Evolutionary conservation across 2,797 vertebrate genomes (phyloP).

Genomic region (Poeciliopsis infans): DNA sequence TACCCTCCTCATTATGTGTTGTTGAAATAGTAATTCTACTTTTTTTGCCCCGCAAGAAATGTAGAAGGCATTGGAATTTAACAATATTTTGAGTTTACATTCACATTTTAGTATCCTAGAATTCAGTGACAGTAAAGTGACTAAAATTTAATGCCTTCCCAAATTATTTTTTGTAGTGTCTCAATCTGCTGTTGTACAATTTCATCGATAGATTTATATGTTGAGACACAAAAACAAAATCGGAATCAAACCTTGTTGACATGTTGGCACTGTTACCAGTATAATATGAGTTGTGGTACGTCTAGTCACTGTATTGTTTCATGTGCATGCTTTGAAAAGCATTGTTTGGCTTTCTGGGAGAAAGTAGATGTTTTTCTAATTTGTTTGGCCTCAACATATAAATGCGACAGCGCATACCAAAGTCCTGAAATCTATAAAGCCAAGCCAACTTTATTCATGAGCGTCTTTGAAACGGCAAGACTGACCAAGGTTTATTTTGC

Average conservation of each 20-base stretch:
- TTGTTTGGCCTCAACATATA: not conserved
- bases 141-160: not conserved
- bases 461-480: too few relatives aligned
- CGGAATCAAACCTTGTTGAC: slow-evolving; percentile 47
- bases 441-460: too few relatives aligned
- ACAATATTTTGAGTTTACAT: not conserved
- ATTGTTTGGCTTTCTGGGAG: slow-evolving; percentile 17
- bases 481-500: slow-evolving; percentile 28
- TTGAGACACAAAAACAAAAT: slow-evolving; percentile 33
- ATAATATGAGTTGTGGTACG: slow-evolving; percentile 54
- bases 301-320: slow-evolving; percentile 25
- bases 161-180: not conserved
- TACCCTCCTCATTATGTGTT: too few relatives aligned
- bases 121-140: not conserved
- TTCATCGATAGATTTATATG: slow-evolving; percentile 10
- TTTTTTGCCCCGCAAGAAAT: too few relatives aligned
- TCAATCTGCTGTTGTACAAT: not conserved
- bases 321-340: slow-evolving; percentile 6
- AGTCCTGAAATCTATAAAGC: not conserved
- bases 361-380: not conserved
- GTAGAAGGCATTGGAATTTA: not conserved
- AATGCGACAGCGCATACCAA: not conserved
- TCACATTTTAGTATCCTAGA: not conserved
- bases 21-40: too few relatives aligned
- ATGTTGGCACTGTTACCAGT: slow-evolving; percentile 69